phyloP scores from a whole-genome alignment of 2,888 invertebrate species.

The Cerceris ruficornis region DNA sequence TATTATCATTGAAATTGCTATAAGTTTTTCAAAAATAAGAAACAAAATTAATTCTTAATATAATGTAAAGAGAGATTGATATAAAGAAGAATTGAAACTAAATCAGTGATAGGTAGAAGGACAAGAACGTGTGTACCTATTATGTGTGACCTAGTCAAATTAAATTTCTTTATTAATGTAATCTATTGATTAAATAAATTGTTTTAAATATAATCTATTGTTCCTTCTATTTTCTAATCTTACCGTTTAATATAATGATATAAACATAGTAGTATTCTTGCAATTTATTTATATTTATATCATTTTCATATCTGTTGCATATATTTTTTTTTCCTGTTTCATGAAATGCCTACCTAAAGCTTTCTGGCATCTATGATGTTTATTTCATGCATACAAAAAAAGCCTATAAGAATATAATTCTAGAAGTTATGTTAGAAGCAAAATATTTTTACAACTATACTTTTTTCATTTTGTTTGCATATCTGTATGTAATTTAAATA shows the following conservation, averaged over 20 bases:
- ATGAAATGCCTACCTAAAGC: neutral
- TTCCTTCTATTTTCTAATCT: conserved; percentile 65
- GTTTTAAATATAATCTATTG: conserved; percentile 61
- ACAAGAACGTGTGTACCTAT: conserved; percentile 30
- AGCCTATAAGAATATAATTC: neutral
- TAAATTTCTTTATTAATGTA: conserved; percentile 54
- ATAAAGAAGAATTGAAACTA: conserved; percentile 28
- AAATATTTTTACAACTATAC: neutral
- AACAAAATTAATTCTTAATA: neutral
- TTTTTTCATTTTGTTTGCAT: neutral
- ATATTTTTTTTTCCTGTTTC: neutral
- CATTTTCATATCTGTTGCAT: conserved; percentile 16
- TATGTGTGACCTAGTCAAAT: conserved; percentile 31
- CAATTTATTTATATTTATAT: conserved; percentile 17
- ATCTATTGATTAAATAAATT: conserved; percentile 65
- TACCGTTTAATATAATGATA: conserved; percentile 58
- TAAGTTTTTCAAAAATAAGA: conserved; percentile 13
- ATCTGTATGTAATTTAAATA: neutral
- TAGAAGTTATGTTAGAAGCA: neutral
- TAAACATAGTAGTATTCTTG: conserved; percentile 8
- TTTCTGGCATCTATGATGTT: no score
- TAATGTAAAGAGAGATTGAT: conserved; percentile 8
- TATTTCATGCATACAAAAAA: no score
- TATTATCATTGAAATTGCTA: conserved; percentile 4
- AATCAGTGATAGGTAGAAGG: conserved; percentile 22